Base-by-base conservation (phyloP, 2,797 vertebrate species). In the Emydoidea blandingii region DNA sequence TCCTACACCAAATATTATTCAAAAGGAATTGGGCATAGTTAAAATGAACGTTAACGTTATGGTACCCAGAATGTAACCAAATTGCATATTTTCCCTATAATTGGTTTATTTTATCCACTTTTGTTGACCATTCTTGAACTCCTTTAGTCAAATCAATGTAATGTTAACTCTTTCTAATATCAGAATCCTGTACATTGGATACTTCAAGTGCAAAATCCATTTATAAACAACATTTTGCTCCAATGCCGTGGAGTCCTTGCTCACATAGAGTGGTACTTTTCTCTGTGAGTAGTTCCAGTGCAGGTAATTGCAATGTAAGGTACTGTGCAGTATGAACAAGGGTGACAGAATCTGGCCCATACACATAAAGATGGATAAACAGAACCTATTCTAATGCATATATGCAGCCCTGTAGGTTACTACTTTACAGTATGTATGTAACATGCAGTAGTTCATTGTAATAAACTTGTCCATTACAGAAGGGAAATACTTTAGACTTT, bases 81-180 rank as follows among this genome's bases (percentile, higher is more conserved):
- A 85, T 74, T 92, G 96, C 96, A 96, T 96, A 94, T 88, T 95
- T 95, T 95, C 47, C 88, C 47, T 41, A 49, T 94, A 89, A 74
- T 86, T 91, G 65, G 25, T 96, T 56, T 92, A 88, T 83, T 50
- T 83, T 94, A 76, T 19, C 21, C 74, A 91, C 83, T 81, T 78
- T 44, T 80, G 91, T 93, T 94, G 91, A 91, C 37, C 85, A 10
- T 27, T 81, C 87, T 78, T 86, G 19, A 92, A 86, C 27, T 84
- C 87, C 44, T 83, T 0, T 0, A 27, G 34, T 68, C n/a, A n/a
- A 41, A 41, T 37, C 19, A 12, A 41, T n/a, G 34, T 86, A 1
- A 2, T 84, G 31, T 94, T 56, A 2, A 82, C 90, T 91, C 16
- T 92, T 89, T 91, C 10, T 94, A 0, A 89, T 83, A 92, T 50